These are phyloP conservation scores for Pollenia amentaria DNA, from an alignment of 2,888 invertebrate genomes.

Conservation along the genomic window DNA sequence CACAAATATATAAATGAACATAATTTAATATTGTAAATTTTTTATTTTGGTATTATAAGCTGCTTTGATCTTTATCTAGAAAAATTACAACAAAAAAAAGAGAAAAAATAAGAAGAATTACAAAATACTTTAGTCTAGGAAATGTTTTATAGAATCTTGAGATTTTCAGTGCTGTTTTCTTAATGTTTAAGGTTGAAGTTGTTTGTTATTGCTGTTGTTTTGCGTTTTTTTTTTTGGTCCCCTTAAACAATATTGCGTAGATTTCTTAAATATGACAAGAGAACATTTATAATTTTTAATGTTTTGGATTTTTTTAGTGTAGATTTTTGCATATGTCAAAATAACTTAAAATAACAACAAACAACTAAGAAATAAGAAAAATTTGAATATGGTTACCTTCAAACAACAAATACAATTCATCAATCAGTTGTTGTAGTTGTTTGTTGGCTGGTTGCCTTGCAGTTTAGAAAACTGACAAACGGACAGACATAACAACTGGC, in stretches of 20 bases:
- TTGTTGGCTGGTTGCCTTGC: constrained; percentile 35
- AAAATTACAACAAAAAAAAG: constrained; percentile 48
- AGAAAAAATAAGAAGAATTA: constrained; percentile 8
- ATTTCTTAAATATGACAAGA: constrained; percentile 74
- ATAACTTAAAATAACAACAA: constrained; percentile 55
- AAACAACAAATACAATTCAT: constrained; percentile 72
- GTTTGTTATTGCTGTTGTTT: neutral
- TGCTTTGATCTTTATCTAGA: constrained; percentile 61
- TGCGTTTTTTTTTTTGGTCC: constrained; percentile 13
- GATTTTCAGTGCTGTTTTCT: constrained; percentile 17
- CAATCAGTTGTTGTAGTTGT: constrained; percentile 69
- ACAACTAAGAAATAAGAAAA: constrained; percentile 36
- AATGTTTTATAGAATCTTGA: constrained; percentile 52
- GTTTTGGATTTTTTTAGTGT: constrained; percentile 23
- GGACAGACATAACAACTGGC: neutral
- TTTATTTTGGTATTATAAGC: constrained; percentile 44
- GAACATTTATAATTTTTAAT: constrained; percentile 72
- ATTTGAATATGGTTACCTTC: constrained; percentile 74
- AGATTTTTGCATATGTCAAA: constrained; percentile 73
- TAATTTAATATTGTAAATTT: constrained; percentile 58
- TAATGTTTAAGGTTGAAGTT: neutral
- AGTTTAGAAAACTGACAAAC: constrained; percentile 14
- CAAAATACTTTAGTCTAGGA: constrained; percentile 4
- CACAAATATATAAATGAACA: neutral
- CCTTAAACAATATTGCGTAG: constrained; percentile 68